These are phyloP conservation scores for Phyllostomus hastatus DNA, from an alignment of 2,113 vertebrate genomes.

Conservation along the genomic window DNA sequence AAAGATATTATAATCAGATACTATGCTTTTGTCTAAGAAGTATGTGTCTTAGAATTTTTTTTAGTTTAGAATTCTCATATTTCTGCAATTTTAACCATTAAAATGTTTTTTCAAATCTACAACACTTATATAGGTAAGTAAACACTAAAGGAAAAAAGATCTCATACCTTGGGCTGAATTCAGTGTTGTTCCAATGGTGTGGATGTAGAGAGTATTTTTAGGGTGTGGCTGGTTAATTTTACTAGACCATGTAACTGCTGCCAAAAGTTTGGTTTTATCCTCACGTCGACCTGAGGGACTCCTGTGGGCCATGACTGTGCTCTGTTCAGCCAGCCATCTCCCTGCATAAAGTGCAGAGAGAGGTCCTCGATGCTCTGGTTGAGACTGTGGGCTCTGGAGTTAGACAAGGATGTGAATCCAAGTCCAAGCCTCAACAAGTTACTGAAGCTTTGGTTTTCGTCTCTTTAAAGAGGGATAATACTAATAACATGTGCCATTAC, in stretches of 20 bases:
- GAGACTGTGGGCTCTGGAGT: neutral
- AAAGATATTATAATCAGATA: neutral
- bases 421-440: neutral
- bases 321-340: neutral
- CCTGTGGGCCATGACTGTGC: neutral
- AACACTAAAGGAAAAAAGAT: neutral
- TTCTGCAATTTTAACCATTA: neutral
- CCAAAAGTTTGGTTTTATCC: neutral
- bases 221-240: neutral
- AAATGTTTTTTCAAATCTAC: neutral
- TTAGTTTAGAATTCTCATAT: neutral
- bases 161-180: neutral
- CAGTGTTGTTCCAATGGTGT: neutral
- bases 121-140: neutral
- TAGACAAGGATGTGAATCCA: neutral
- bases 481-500: neutral
- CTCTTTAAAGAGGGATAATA: neutral
- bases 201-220: neutral
- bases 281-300: neutral
- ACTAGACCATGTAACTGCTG: neutral
- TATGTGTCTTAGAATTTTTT: neutral
- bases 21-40: neutral
- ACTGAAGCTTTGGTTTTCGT: neutral
- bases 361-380: neutral
- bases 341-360: neutral